These are phyloP conservation scores for Mimumesa dahlbomi DNA, from an alignment of 2,888 invertebrate genomes.

Conservation along the genomic window DNA sequence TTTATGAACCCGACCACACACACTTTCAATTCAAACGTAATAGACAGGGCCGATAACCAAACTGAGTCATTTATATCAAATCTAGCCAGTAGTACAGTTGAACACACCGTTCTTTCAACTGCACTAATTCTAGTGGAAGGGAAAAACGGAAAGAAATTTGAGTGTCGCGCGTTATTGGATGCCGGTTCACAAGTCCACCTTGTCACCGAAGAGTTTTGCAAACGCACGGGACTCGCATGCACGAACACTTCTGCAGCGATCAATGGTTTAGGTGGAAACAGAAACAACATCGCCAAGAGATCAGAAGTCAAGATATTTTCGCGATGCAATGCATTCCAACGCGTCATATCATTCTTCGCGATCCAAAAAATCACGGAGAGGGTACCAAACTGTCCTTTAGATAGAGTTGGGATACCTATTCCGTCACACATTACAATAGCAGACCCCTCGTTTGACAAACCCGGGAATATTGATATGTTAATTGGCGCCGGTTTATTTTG, in stretches of 20 bases:
- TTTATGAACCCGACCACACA: no score
- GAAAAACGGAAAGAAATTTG: not conserved
- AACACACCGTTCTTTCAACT: no score
- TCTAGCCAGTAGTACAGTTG: no score
- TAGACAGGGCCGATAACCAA: no score
- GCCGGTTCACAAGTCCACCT: not conserved
- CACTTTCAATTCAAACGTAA: no score
- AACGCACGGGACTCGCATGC: not conserved
- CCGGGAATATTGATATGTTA: not conserved
- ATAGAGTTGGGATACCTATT: no score
- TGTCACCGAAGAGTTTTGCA: not conserved
- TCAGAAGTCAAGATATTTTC: not conserved
- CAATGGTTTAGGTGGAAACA: not conserved
- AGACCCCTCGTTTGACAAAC: no score
- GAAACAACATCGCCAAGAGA: not conserved
- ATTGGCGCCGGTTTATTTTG: not conserved
- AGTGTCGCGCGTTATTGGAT: not conserved
- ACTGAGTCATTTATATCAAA: no score
- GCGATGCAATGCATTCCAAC: not conserved
- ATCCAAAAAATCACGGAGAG: no score
- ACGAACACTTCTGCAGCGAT: not conserved
- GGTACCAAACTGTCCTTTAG: no score
- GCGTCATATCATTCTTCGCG: no score
- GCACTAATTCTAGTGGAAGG: not conserved
- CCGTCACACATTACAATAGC: no score